Conservation (phyloP, 2,797 vertebrate genomes). For the Dryobates pubescens region DNA sequence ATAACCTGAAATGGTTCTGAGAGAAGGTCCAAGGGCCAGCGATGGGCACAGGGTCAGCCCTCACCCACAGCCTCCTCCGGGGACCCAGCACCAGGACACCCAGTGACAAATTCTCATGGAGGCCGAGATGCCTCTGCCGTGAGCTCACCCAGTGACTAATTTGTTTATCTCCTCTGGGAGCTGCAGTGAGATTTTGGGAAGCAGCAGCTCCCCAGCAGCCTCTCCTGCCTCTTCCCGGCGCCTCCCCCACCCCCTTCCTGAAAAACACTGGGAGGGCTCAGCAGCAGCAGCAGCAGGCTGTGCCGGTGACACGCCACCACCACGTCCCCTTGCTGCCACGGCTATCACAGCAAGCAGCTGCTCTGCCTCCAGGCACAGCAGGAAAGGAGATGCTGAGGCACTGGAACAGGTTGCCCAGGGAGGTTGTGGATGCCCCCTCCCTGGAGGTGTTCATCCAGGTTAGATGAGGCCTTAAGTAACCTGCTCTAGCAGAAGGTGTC, state of each 20-base stretch:
- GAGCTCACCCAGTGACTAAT: constrained; percentile 53
- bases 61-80: not conserved
- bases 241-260: not conserved
- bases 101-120: constrained; percentile 51
- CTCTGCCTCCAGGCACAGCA: not conserved
- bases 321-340: not conserved
- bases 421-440: too few species aligned
- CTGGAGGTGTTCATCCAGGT: too few species aligned
- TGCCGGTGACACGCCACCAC: not conserved
- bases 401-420: too few species aligned
- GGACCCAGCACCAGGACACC: not conserved
- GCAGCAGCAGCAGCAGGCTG: not conserved
- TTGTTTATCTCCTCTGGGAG: constrained; percentile 51
- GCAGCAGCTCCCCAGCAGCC: not conserved
- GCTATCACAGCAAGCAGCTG: not conserved
- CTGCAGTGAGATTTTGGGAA: not conserved
- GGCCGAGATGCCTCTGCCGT: constrained; percentile 34
- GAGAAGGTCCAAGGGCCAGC: not conserved
- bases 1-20: too few species aligned
- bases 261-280: not conserved
- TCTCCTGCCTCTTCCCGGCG: not conserved
- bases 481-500: too few species aligned
- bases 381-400: too few species aligned
- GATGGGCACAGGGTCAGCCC: not conserved
- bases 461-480: too few species aligned